Percentiles rank a stretch among this genome's conserved stretches.
Conservation (phyloP, 2,797 vertebrate genomes). For the Fistularia commersonii region DNA sequence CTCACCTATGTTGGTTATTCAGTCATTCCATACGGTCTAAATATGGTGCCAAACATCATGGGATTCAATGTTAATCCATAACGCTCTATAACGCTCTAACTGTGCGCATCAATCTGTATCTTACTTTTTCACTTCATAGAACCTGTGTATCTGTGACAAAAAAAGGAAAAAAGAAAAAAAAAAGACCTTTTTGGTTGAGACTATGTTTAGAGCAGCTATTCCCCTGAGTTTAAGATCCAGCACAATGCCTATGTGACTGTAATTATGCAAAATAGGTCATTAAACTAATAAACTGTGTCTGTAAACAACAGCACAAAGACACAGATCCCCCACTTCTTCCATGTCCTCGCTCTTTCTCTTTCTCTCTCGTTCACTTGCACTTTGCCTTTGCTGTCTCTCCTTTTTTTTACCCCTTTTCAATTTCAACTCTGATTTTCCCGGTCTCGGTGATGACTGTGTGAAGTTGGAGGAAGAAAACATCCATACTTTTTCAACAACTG, state of each 20-base stretch:
- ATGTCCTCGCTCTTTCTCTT: slow-evolving; percentile 4
- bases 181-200: slow-evolving; percentile 6
- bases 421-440: slow-evolving; percentile 35
- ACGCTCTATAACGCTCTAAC: neutral
- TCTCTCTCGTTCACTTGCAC: slow-evolving; percentile 5
- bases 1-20: no score
- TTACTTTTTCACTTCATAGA: neutral
- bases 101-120: neutral
- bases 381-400: neutral
- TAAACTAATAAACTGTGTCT: slow-evolving; percentile 63
- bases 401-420: slow-evolving; percentile 24
- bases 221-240: slow-evolving; percentile 40
- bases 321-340: slow-evolving; percentile 16
- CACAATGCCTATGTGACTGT: slow-evolving; percentile 43
- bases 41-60: neutral
- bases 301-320: slow-evolving; percentile 60
- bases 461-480: slow-evolving; percentile 55
- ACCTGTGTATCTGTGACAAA: slow-evolving; percentile 7
- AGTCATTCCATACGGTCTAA: neutral
- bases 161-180: slow-evolving; percentile 6
- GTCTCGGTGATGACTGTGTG: slow-evolving; percentile 31
- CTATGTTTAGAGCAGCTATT: slow-evolving; percentile 36
- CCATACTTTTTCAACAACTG: slow-evolving; percentile 30
- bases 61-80: neutral
- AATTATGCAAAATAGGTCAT: slow-evolving; percentile 68